These are phyloP conservation scores for Willisornis vidua DNA, from an alignment of 2,113 vertebrate species.

Conservation along the genomic window DNA sequence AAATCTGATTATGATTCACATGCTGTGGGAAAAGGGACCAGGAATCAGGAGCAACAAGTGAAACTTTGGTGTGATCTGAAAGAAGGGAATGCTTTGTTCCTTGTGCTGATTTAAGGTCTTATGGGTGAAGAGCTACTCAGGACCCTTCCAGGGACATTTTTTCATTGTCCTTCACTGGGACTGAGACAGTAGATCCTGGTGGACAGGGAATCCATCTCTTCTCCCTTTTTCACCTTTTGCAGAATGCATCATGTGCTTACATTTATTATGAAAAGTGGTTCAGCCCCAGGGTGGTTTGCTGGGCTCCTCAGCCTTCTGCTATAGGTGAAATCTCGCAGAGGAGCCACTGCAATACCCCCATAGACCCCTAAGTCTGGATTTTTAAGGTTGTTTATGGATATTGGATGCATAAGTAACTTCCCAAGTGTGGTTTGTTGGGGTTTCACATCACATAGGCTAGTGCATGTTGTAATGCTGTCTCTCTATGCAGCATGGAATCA, in stretches of 20 bases:
- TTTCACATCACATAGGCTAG: neutral
- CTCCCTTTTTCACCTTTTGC: neutral
- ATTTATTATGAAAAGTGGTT: neutral
- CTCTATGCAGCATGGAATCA: neutral
- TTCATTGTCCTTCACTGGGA: neutral
- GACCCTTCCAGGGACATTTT: neutral
- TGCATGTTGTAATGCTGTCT: neutral
- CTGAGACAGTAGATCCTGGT: neutral
- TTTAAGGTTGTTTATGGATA: neutral
- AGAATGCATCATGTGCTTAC: neutral
- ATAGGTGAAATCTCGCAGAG: neutral
- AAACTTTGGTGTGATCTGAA: neutral
- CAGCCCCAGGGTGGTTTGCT: neutral
- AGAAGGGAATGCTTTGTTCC: neutral
- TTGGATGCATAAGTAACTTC: neutral
- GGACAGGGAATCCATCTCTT: neutral
- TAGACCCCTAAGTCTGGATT: neutral
- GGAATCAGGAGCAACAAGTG: neutral
- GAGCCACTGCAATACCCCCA: neutral
- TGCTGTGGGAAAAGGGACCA: neutral
- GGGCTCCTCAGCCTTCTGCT: neutral
- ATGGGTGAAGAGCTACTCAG: neutral
- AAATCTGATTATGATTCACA: neutral
- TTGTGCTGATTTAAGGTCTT: neutral
- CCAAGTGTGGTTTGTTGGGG: neutral